phyloP scores from a whole-genome alignment of 2,797 vertebrate genomes.

The Oreochromis grahami region DNA sequence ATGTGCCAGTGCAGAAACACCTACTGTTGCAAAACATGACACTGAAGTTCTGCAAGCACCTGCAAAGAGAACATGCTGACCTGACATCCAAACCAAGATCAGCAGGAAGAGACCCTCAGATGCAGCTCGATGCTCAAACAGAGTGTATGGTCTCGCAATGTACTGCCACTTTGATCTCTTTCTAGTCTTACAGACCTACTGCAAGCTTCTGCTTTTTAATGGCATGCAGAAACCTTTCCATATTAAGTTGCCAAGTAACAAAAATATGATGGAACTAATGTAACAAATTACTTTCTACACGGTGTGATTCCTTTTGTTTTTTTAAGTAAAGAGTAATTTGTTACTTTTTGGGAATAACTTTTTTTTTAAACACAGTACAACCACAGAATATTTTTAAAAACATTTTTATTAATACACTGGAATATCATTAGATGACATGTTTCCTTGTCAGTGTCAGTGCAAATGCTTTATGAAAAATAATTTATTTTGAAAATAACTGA shows the following conservation, averaged over 20 bases:
- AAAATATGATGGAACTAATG: neutral
- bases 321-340: neutral
- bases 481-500: neutral
- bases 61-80: neutral
- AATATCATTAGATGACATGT: neutral
- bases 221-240: neutral
- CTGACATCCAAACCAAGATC: neutral
- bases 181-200: neutral
- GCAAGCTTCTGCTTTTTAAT: neutral
- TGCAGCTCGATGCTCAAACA: neutral
- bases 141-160: rapidly evolving
- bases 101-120: neutral
- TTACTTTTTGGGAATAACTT: neutral
- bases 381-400: neutral
- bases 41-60: neutral
- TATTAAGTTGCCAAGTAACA: neutral
- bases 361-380: neutral
- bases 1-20: neutral
- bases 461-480: neutral
- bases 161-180: neutral
- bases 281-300: neutral
- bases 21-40: neutral
- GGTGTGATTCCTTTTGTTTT: neutral
- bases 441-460: neutral
- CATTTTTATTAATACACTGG: neutral